Evolutionary conservation across 2,888 invertebrate species (phyloP).

Genomic region (Mellilla xanthometata): DNA sequence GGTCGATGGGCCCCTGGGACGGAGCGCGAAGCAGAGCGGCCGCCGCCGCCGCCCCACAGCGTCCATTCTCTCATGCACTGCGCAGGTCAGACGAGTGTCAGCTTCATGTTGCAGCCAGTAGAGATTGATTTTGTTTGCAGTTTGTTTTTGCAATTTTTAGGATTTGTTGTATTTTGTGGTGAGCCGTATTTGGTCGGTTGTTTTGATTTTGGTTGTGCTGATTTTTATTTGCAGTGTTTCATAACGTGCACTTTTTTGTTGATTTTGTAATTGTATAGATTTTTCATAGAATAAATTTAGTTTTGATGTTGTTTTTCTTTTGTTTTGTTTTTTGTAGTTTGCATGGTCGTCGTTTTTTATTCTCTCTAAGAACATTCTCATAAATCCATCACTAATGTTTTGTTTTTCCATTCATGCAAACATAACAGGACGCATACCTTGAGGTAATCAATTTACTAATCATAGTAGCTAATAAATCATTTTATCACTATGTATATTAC

Average conservation of each 20-base stretch:
- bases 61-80: conserved; percentile 89
- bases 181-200: too few relatives aligned
- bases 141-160: conserved; percentile 7
- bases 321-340: conserved; percentile 14
- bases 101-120: conserved; percentile 15
- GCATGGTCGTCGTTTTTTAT: conserved; percentile 28
- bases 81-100: conserved; percentile 82
- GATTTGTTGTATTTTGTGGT: too few relatives aligned
- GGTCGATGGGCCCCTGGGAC: conserved; percentile 51
- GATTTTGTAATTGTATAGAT: too few relatives aligned
- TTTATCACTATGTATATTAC: too few relatives aligned
- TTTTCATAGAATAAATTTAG: neutral
- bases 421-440: conserved; percentile 74
- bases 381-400: conserved; percentile 28
- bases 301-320: neutral
- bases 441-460: conserved; percentile 55
- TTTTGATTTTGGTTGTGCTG: too few relatives aligned
- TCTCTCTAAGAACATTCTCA: conserved; percentile 11
- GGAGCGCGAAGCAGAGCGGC: conserved; percentile 84
- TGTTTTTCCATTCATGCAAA: conserved; percentile 51
- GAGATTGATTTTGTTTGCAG: conserved; percentile 30
- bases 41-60: conserved; percentile 86
- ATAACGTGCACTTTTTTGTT: too few relatives aligned
- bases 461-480: neutral
- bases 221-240: too few relatives aligned